Evolutionary conservation across 2,797 vertebrate genomes (phyloP), one percentile per base, ranked within the genome.

Genomic region (Danio albolineatus): DNA sequence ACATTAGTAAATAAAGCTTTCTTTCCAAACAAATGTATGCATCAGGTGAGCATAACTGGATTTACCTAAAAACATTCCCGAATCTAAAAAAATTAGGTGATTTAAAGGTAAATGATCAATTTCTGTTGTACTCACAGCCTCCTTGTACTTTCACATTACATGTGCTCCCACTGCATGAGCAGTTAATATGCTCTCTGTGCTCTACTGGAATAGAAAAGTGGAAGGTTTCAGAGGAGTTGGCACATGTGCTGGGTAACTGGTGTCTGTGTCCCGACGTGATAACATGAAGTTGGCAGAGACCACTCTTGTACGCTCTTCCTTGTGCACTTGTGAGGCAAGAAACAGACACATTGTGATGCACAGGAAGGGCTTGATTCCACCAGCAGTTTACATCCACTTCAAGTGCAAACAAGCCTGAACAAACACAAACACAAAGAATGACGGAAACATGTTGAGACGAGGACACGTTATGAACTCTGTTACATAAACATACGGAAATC

Each of bases 41-140:
- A 7, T 51, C 49, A 51, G 14, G 49, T 54, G 2, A 54, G 17
- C 53, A 28, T 28, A 28, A 28, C 28, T n/a, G n/a, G n/a, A n/a
- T 28, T 28, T 28, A 28, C 28, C 38, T 14, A 6, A 7, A n/a
- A 51, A n/a, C 16, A 38, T 21, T 21, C 10, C n/a, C 6, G 7
- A 36, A 3, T 5, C 7, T 28, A 28, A 69, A 14, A 28, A n/a
- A n/a, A 69, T 5, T 28, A 56, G 7, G n/a, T 19, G 10, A 21
- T 54, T 7, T 28, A 19, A 28, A 21, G 7, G 12, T 19, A 19
- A 12, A 14, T 13, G 0, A n/a, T 7, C 4, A 10, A 17, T 9
- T n/a, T 1, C 0, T 7, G 19, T 39, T 43, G 41, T 80, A 87
- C 86, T 87, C 75, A 87, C 86, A 76, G 61, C 79, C 83, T 70